Conservation (phyloP, 2,113 vertebrate species). For the Ceyx cyanopectus region DNA sequence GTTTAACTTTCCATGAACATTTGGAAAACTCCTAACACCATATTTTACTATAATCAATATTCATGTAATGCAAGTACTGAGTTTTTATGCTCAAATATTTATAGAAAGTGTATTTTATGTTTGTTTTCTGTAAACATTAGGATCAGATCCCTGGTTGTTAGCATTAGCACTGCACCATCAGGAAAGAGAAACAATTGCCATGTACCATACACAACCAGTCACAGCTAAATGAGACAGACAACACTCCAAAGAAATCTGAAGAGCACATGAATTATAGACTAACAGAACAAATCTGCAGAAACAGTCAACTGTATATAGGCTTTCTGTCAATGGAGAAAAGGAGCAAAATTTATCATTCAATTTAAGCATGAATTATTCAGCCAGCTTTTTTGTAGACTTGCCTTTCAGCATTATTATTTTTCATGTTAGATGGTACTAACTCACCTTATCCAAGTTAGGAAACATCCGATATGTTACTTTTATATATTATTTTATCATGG, state of each 20-base stretch:
- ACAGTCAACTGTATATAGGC: neutral
- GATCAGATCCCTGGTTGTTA: neutral
- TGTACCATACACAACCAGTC: neutral
- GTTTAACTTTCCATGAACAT: conserved; percentile 34
- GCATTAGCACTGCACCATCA: neutral
- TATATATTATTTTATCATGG: conserved; percentile 6
- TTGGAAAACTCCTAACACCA: neutral
- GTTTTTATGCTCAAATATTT: conserved; percentile 54
- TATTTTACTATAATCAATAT: conserved; percentile 35
- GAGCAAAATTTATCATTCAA: conserved; percentile 22
- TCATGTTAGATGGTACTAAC: neutral
- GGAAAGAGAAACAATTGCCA: neutral
- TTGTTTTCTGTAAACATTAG: conserved; percentile 12
- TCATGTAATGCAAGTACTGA: neutral
- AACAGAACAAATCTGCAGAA: neutral
- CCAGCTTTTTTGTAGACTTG: neutral
- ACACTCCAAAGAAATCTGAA: neutral
- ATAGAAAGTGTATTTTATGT: conserved; percentile 26
- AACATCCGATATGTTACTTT: conserved; percentile 7
- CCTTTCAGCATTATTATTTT: conserved; percentile 26
- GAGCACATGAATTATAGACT: conserved; percentile 20
- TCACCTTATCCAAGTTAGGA: neutral
- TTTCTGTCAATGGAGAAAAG: conserved; percentile 37
- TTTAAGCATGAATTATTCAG: conserved; percentile 52
- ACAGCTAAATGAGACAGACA: neutral